Conservation (phyloP, 2,113 vertebrate species). For the Nyctereutes procyonoides region DNA sequence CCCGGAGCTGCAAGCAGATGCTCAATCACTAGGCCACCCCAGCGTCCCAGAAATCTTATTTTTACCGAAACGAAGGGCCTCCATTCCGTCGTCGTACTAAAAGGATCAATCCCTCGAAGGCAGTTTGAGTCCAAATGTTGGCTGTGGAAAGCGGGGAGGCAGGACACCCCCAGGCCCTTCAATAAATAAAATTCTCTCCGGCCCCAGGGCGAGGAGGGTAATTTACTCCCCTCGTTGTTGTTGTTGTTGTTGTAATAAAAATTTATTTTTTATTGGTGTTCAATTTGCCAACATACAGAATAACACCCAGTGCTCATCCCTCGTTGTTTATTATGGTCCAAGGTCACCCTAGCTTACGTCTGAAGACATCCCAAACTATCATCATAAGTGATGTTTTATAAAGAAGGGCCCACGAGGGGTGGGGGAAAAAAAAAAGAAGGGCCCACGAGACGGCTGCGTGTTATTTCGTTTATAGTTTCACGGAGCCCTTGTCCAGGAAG, state of each 20-base stretch:
- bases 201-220: background rate
- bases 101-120: background rate
- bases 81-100: background rate
- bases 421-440: no score
- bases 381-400: background rate
- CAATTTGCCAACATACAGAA: no score
- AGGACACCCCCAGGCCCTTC: background rate
- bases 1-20: no score
- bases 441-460: fast-evolving
- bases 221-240: background rate
- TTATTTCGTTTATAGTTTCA: background rate
- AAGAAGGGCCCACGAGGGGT: fast-evolving
- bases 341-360: background rate
- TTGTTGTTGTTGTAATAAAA: no score
- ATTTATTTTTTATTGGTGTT: no score
- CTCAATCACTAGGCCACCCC: no score
- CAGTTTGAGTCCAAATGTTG: background rate
- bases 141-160: background rate
- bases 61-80: background rate
- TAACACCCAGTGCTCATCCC: no score
- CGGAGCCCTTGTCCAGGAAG: background rate
- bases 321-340: background rate
- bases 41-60: no score
- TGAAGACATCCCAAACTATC: background rate
- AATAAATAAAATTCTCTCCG: background rate